A percentile compares a stretch with the other conserved stretches of the same genome.
phyloP scores from a whole-genome alignment of 2,797 vertebrate genomes.

The Crossoptilon crossoptilon region DNA sequence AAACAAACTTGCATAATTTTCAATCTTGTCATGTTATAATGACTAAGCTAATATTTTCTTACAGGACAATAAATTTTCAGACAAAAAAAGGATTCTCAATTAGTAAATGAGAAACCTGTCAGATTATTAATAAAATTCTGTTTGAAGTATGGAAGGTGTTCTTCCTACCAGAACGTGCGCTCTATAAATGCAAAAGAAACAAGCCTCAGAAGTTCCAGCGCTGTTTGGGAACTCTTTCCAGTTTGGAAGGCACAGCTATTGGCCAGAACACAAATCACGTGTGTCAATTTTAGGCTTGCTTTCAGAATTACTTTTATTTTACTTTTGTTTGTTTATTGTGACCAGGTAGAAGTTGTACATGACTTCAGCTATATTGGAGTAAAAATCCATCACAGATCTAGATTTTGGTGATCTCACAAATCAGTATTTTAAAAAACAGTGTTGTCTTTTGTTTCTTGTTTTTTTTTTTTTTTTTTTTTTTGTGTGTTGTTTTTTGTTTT shows the following conservation, averaged over 20 bases:
- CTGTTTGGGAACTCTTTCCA: neutral
- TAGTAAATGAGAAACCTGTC: neutral
- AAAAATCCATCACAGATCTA: slow-evolving; percentile 40
- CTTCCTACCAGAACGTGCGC: slow-evolving; percentile 67
- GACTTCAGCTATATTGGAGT: neutral
- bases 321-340: neutral
- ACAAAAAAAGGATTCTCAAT: neutral
- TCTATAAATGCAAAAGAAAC: slow-evolving; percentile 78
- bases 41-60: neutral
- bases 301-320: neutral
- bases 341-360: neutral
- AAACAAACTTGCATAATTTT: neutral
- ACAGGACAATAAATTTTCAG: neutral
- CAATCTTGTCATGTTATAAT: neutral
- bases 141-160: slow-evolving; percentile 78
- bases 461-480: neutral
- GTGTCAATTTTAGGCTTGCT: neutral
- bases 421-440: neutral
- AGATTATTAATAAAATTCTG: neutral
- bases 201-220: slow-evolving; percentile 67
- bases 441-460: no score
- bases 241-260: slow-evolving; percentile 20
- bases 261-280: slow-evolving; percentile 21
- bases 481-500: neutral
- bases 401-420: neutral